Evolutionary conservation across 2,888 invertebrate genomes (phyloP), one percentile per base, ranked within the genome.

Genomic region (Timandra comae): DNA sequence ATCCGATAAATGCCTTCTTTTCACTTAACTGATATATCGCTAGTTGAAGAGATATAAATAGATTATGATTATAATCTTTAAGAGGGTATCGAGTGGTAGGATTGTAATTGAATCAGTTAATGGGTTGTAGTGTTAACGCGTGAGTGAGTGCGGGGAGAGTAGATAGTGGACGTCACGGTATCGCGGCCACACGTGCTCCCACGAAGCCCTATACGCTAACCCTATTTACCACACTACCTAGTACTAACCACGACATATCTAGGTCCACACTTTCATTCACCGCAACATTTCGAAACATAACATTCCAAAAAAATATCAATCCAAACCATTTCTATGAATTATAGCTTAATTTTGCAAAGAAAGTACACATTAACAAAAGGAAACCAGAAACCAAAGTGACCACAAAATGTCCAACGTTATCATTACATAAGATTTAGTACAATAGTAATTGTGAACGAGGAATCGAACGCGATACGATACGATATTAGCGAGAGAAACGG

Each of bases 121-220:
- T 42, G 45, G 41, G 33, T 49, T 49, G 48, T 42, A 50, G 44
- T 37, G 46, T 58, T 56, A 49, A 63, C 59, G 61, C 63, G 57
- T 69, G 64, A 71, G 62, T 71, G 62, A 55, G 53, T 59, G 62
- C 51, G 49, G 47, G 45, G 45, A 45, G 45, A 46, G 49, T 52
- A n/a, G n/a, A n/a, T n/a, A 54, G 46, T 53, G 52, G 46, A 57
- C 63, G 46, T 59, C 57, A 62, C 56, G 51, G 53, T 56, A 54
- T 48, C 49, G 41, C 45, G 46, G 51, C 46, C 56, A 52, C 58
- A 68, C 67, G 70, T 70, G 69, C 56, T 54, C 30, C 45, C 43
- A 53, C 36, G 79, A 81, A 80, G 79, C 79, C 79, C 47, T 76
- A 78, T 50, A 56, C 46, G 53, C 57, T 79, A 79, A 80, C 71